Evolutionary conservation across 1,140 invertebrate genomes (phyloP).

Genomic region (Ganaspis sp.): DNA sequence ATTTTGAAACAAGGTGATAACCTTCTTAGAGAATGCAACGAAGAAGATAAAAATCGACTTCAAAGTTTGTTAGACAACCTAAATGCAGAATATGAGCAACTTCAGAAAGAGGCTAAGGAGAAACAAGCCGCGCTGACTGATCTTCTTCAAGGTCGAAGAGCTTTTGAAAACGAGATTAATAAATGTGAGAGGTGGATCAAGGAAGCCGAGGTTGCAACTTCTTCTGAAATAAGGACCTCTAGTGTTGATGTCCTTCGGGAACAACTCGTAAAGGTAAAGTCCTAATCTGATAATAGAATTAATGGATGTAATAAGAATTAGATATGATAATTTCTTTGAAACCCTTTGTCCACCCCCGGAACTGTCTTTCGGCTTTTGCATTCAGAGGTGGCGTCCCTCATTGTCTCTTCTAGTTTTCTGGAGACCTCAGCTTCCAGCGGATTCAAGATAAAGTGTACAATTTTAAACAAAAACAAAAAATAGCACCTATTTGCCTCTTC

Average conservation of each 20-base stretch:
- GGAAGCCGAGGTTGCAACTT: conserved; percentile 89
- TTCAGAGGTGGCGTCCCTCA: too few species aligned
- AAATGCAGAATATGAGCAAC: conserved; percentile 81
- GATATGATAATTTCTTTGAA: too few species aligned
- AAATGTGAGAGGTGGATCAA: conserved; percentile 90
- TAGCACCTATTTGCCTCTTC: too few species aligned
- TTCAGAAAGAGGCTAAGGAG: conserved; percentile 84
- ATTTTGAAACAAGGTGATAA: conserved; percentile 85
- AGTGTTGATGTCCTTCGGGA: conserved; percentile 89
- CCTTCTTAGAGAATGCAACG: conserved; percentile 88
- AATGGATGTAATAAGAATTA: too few species aligned
- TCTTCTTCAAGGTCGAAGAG: conserved; percentile 84
- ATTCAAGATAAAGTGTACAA: too few species aligned
- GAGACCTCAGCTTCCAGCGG: too few species aligned
- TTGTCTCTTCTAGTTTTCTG: too few species aligned
- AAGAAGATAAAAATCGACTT: conserved; percentile 81
- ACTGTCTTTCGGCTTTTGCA: too few species aligned
- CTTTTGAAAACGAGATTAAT: conserved; percentile 88
- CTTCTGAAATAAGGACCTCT: conserved; percentile 85
- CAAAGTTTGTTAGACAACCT: conserved; percentile 82
- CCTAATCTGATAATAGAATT: too few species aligned
- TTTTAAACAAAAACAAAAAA: too few species aligned
- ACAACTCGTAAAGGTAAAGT: conserved; percentile 83
- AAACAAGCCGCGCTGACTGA: conserved; percentile 85
- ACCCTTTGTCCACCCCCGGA: too few species aligned